Percentiles rank a stretch among this genome's conserved stretches.
Evolutionary conservation across 2,797 vertebrate species (phyloP).

Genomic region (Delichon dasypus): DNA sequence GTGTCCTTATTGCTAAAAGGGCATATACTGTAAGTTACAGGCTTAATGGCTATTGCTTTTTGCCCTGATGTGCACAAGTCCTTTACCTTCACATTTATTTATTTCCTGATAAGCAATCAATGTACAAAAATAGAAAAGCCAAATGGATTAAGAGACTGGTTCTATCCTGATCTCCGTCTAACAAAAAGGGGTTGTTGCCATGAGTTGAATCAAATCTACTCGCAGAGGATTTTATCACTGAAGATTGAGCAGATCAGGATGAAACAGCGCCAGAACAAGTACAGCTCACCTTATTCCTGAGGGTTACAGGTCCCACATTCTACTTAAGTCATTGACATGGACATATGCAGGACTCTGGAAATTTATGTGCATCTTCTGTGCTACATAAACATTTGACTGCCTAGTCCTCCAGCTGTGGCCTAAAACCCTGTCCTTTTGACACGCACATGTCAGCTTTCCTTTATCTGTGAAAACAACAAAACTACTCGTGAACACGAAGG

Average conservation of each 20-base stretch:
- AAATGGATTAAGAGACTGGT: slow-evolving; percentile 22
- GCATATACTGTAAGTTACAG: slow-evolving; percentile 54
- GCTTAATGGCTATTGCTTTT: slow-evolving; percentile 63
- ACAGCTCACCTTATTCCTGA: background rate
- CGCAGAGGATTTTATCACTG: slow-evolving; percentile 23
- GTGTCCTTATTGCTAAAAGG: slow-evolving; percentile 56
- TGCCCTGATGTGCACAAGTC: slow-evolving; percentile 22
- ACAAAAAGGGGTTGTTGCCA: background rate
- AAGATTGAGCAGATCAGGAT: background rate
- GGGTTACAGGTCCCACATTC: background rate
- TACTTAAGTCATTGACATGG: background rate
- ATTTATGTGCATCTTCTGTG: background rate
- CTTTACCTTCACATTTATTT: slow-evolving; percentile 58
- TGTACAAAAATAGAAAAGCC: slow-evolving; percentile 46
- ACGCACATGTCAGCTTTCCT: background rate
- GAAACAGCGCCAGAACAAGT: background rate
- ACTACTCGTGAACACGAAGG: background rate
- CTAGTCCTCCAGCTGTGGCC: background rate
- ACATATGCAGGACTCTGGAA: background rate
- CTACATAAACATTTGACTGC: slow-evolving; percentile 11
- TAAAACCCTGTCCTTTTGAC: background rate
- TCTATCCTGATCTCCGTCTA: background rate
- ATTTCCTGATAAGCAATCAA: slow-evolving; percentile 59
- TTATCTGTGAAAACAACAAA: background rate
- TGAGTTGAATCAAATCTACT: slow-evolving; percentile 18